Base-by-base conservation (phyloP, 2,797 vertebrate species). In the Oreochromis grahami region DNA sequence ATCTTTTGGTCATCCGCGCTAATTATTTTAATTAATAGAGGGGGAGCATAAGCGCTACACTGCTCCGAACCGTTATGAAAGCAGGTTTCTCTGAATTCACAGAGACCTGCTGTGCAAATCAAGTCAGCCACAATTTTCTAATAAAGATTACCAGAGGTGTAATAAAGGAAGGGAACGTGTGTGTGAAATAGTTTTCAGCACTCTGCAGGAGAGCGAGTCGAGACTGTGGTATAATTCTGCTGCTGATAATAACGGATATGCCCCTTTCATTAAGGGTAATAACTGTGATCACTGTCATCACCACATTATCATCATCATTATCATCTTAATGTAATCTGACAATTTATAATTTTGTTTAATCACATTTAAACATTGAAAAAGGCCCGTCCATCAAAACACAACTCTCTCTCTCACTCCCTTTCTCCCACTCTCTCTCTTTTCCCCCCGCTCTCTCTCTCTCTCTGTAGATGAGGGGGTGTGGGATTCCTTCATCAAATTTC, bases 401-500 rank as follows among this genome's bases (percentile, higher is more conserved):
- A 32, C 65, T 70, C 65, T 70, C 63, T 43, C 63, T 43, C 63
- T 14, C 63, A 29, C 65, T 68, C 63, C 14, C 13, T 70, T 8
- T 43, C 38, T 2, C 38, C 24, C 7, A 1, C 65, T 19, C 8
- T 24, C 36, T 9, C 63, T 68, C 24, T 11, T 3, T 19, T 45
- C 12, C 43, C 24, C 43, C 17, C 43, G 12, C 24, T 19, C 50
- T 43, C 45, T 48, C 19, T 26, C 26, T 83, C 77, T 19, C 48
- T 43, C 32, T 86, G 63, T 90, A 99, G 98, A 99, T 79, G 98
- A 99, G 94, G 98, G 98, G 7, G 89, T 98, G 78, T 99, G 98
- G 98, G 98, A 99, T 60, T 96, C 97, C 84, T 99, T 99, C 85
- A 97, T 97, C 89, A 97, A 97, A 91, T 96, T 96, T 86, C 96